These are phyloP conservation scores for Trididemnum miniatum DNA, from an alignment of 23 tunicate genomes.

Conservation along the genomic window DNA sequence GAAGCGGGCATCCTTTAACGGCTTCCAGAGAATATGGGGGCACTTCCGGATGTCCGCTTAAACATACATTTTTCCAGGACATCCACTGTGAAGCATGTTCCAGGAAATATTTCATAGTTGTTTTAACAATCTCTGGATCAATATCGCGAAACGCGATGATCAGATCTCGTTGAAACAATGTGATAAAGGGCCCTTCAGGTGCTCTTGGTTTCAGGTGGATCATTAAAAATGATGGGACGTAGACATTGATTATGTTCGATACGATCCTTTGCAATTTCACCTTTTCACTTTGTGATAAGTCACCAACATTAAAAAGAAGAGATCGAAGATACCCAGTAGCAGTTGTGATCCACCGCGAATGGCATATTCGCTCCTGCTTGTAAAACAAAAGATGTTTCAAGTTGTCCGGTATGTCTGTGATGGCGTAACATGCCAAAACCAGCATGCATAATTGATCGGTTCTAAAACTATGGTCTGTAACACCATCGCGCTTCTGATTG, in stretches of 20 bases:
- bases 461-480: constrained; percentile 11
- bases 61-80: constrained; percentile 25
- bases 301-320: background rate
- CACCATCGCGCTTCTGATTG: background rate
- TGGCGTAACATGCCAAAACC: constrained; percentile 21
- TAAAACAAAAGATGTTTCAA: constrained; percentile 10
- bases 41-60: background rate
- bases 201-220: constrained; percentile 12
- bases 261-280: constrained; percentile 5
- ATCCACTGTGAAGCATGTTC: constrained; percentile 26
- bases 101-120: background rate
- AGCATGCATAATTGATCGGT: constrained; percentile 3
- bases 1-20: constrained; percentile 11
- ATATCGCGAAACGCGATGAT: background rate
- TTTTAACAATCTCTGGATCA: background rate
- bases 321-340: constrained; percentile 17
- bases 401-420: constrained; percentile 4
- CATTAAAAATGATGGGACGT: constrained; percentile 21
- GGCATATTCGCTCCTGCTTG: constrained; percentile 21
- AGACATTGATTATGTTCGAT: constrained; percentile 12
- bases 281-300: background rate
- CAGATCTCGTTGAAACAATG: constrained; percentile 20
- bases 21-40: constrained; percentile 10
- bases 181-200: constrained; percentile 18
- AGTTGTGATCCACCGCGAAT: constrained; percentile 9